phyloP scores from a whole-genome alignment of 2,888 invertebrate species.

The Priocnemis perturbator region DNA sequence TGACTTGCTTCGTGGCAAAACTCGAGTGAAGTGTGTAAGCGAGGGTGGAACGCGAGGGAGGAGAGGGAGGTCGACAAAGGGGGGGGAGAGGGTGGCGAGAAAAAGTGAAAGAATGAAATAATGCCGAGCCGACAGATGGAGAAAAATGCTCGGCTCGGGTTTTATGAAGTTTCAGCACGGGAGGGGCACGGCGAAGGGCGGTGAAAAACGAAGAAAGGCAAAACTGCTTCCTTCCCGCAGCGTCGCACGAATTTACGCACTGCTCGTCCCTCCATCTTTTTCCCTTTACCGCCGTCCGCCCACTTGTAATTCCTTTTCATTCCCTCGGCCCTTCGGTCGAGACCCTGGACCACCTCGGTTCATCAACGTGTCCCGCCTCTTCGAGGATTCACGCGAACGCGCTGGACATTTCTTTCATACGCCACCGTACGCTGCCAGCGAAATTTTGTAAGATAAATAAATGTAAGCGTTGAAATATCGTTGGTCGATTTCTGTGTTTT shows the following conservation, averaged over 20 bases:
- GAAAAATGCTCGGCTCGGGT: constrained; percentile 13
- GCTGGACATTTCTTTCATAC: too few relatives aligned
- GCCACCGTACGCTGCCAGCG: too few relatives aligned
- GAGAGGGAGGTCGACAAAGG: background rate
- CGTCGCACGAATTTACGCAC: background rate
- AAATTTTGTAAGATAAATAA: too few relatives aligned
- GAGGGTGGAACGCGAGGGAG: background rate
- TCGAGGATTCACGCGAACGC: background rate
- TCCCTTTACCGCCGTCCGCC: background rate
- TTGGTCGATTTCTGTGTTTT: too few relatives aligned
- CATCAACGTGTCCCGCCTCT: background rate
- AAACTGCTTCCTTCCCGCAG: background rate
- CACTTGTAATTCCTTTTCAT: background rate
- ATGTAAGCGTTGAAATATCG: too few relatives aligned
- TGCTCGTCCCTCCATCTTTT: background rate
- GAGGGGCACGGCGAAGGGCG: background rate
- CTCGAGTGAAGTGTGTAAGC: too few relatives aligned
- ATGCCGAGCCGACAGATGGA: constrained; percentile 12
- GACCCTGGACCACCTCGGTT: background rate
- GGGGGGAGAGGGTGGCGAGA: background rate
- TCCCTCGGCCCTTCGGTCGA: background rate
- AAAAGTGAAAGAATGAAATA: constrained; percentile 22
- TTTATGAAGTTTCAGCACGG: constrained; percentile 27
- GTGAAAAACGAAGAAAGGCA: constrained; percentile 5
- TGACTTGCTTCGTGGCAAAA: too few relatives aligned